phyloP scores from a whole-genome alignment of 2,113 vertebrate species.

The Anolis sagrei region DNA sequence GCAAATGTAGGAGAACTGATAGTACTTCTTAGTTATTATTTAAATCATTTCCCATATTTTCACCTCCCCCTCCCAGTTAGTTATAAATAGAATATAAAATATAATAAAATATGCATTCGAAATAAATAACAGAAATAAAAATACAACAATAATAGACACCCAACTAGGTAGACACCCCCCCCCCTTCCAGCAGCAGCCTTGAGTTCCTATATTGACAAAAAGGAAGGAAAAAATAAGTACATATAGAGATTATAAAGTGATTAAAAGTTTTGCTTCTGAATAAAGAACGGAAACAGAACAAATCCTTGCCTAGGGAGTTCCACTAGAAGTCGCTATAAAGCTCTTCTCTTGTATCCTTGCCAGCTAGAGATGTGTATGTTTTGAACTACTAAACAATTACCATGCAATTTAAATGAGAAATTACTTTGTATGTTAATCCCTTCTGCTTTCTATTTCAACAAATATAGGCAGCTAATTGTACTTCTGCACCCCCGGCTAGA shows the following conservation, averaged over 20 bases:
- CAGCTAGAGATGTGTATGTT: neutral
- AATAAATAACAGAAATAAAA: neutral
- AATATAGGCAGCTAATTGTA: neutral
- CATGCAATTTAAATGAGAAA: neutral
- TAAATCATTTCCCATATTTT: too few relatives aligned
- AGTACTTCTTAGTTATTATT: too few relatives aligned
- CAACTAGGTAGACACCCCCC: neutral
- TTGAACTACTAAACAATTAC: neutral
- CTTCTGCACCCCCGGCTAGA: neutral
- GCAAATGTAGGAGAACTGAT: too few relatives aligned
- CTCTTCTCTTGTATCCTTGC: neutral
- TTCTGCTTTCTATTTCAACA: neutral
- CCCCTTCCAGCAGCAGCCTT: neutral
- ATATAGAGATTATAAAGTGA: neutral
- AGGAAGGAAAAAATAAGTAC: too few relatives aligned
- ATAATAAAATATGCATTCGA: too few relatives aligned
- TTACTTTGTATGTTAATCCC: neutral
- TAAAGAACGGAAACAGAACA: neutral
- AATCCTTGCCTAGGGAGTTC: neutral
- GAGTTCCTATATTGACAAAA: too few relatives aligned
- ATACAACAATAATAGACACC: neutral
- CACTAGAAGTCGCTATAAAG: neutral
- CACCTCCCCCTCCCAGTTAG: too few relatives aligned
- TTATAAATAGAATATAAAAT: too few relatives aligned
- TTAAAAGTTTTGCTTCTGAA: neutral